Evolutionary conservation across 2,888 invertebrate genomes (phyloP).

Genomic region (Embidobia sp.): DNA sequence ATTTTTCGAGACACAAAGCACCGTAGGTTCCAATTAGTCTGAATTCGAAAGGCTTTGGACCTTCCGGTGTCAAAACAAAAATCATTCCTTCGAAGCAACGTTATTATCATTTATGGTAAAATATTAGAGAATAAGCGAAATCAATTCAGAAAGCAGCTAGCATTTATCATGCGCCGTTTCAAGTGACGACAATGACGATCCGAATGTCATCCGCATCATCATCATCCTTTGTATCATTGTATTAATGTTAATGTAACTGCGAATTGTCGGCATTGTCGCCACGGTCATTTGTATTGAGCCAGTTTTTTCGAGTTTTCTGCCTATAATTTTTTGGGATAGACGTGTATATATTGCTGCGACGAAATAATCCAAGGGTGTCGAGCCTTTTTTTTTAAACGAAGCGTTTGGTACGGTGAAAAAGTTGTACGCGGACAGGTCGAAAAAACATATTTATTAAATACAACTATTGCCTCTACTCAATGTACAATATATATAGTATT

Average conservation of each 20-base stretch:
- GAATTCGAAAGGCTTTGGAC: too few species aligned
- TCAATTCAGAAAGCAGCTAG: slow-evolving; percentile 68
- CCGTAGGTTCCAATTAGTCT: too few species aligned
- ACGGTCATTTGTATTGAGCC: slow-evolving; percentile 66
- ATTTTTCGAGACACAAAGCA: slow-evolving; percentile 14
- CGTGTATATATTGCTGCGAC: slow-evolving; percentile 41
- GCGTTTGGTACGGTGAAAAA: slow-evolving; percentile 8
- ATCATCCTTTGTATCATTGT: slow-evolving; percentile 60
- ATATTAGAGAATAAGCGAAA: slow-evolving; percentile 66
- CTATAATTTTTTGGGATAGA: slow-evolving; percentile 8
- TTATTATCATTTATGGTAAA: slow-evolving; percentile 67
- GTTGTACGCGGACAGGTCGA: slow-evolving; percentile 19
- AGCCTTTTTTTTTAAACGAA: slow-evolving; percentile 3
- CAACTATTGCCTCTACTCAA: slow-evolving; percentile 81
- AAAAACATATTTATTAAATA: slow-evolving; percentile 76
- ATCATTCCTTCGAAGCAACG: slow-evolving; percentile 75
- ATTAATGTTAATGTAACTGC: slow-evolving; percentile 54
- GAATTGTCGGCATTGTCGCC: slow-evolving; percentile 61
- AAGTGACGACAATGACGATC: slow-evolving; percentile 66
- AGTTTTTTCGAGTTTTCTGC: slow-evolving; percentile 28
- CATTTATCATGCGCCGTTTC: slow-evolving; percentile 69
- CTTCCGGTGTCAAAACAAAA: slow-evolving; percentile 34
- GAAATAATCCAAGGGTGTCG: not conserved
- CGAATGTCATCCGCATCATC: slow-evolving; percentile 47
- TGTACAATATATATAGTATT: slow-evolving; percentile 82